These are phyloP conservation scores for Phenacoccus solenopsis DNA, from an alignment of 1,140 invertebrate genomes.

Conservation along the genomic window DNA sequence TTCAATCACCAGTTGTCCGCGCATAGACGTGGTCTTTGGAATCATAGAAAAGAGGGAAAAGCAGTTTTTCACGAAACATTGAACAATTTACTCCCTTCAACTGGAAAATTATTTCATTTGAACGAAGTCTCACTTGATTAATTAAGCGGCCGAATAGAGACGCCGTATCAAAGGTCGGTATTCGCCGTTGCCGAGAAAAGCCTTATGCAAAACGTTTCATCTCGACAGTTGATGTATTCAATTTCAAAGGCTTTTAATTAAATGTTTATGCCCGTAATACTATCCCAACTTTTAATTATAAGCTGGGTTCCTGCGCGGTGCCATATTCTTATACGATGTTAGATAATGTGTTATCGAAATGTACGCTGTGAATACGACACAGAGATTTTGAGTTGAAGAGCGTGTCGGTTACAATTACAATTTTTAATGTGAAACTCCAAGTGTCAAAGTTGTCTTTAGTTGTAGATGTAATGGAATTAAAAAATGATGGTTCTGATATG, in stretches of 20 bases:
- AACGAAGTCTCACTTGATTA: conserved; percentile 4
- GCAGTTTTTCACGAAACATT: conserved; percentile 11
- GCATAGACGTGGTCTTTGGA: too few relatives aligned
- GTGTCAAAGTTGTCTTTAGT: too few relatives aligned
- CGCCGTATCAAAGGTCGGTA: conserved; percentile 8
- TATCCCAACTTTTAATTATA: neutral
- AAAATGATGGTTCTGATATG: too few relatives aligned
- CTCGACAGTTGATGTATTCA: conserved; percentile 10
- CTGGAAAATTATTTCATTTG: conserved; percentile 5
- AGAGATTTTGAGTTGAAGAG: too few relatives aligned
- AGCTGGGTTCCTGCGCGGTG: too few relatives aligned
- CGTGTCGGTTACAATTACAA: too few relatives aligned
- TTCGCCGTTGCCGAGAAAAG: neutral
- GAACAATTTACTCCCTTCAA: conserved; percentile 4
- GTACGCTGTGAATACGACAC: too few relatives aligned
- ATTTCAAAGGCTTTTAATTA: conserved; percentile 13
- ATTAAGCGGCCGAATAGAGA: conserved; percentile 10
- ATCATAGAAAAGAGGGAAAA: neutral
- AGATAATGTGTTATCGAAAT: too few relatives aligned
- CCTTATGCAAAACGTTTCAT: conserved; percentile 7
- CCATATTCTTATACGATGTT: too few relatives aligned
- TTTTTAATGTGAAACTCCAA: too few relatives aligned
- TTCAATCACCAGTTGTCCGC: too few relatives aligned
- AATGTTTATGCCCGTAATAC: neutral
- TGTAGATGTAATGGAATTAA: too few relatives aligned